Conservation (phyloP, 1,140 invertebrate species). For the Dreissena polymorpha region DNA sequence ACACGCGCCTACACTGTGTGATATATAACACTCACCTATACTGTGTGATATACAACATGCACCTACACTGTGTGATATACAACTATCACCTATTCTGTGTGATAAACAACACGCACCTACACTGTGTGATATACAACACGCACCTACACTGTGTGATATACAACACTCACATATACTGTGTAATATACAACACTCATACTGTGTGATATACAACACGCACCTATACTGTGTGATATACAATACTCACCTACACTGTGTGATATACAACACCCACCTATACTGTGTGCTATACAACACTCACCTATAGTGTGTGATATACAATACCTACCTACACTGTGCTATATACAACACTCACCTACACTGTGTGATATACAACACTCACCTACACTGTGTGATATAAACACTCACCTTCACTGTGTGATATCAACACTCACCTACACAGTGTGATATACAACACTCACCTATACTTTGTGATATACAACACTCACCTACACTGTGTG, state of each 20-base stretch:
- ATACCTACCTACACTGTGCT: slow-evolving; percentile 9
- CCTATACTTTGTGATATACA: background rate
- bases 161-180: slow-evolving; percentile 1
- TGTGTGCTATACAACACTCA: background rate
- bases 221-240: slow-evolving; percentile 12
- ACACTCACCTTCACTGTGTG: no score
- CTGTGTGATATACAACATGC: background rate
- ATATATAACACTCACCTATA: no score
- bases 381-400: slow-evolving; percentile 26
- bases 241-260: no score
- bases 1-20: slow-evolving; percentile 6
- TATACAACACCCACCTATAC: background rate
- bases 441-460: no score
- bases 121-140: background rate
- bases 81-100: no score
- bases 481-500: slow-evolving; percentile 11
- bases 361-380: background rate
- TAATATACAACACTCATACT: no score
- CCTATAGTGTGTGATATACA: background rate
- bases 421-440: background rate
- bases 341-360: no score
- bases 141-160: background rate
- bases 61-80: slow-evolving; percentile 26
- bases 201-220: background rate
- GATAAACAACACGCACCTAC: background rate